These are phyloP conservation scores for Coremacera marginata DNA, from an alignment of 2,888 invertebrate species.

Conservation along the genomic window DNA sequence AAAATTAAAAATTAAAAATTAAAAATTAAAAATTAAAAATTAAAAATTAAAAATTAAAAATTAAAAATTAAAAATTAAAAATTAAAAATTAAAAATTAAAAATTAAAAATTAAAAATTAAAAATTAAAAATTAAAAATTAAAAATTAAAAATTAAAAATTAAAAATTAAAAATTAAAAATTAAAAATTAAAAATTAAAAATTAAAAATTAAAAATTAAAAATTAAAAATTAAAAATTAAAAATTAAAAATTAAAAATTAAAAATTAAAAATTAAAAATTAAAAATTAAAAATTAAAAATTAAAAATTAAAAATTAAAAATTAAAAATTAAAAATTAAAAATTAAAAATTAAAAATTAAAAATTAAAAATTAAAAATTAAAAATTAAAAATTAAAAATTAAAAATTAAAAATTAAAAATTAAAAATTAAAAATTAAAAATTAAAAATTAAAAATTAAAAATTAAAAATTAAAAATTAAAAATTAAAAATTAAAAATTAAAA, in stretches of 20 bases:
- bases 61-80: neutral
- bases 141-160: neutral
- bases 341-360: neutral
- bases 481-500: neutral
- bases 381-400: neutral
- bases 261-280: neutral
- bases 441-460: neutral
- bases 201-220: neutral
- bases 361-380: neutral
- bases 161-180: neutral
- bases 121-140: neutral
- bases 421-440: neutral
- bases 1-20: neutral
- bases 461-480: neutral
- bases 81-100: neutral
- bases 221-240: neutral
- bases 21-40: neutral
- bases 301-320: neutral
- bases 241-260: neutral
- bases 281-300: neutral
- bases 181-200: neutral
- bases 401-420: neutral
- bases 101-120: neutral
- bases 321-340: neutral
- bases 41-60: neutral